Conservation (phyloP, 2,113 vertebrate genomes). For the Myxocyprinus asiaticus region DNA sequence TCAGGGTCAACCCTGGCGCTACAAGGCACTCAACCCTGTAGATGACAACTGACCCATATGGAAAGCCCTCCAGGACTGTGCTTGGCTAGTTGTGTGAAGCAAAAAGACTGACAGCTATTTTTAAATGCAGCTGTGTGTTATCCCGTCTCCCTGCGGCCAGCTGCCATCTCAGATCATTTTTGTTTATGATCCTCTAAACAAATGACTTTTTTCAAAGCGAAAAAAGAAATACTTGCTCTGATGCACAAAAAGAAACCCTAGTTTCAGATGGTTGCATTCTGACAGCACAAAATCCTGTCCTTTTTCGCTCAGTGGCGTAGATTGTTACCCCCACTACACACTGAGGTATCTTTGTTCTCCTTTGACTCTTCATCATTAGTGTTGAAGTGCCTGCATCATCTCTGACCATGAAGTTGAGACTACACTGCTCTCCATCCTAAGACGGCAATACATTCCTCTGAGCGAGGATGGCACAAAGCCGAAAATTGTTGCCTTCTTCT, state of each 20-base stretch:
- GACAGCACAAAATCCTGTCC: constrained; percentile 13
- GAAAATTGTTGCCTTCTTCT: too few species aligned
- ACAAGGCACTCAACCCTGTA: constrained; percentile 1
- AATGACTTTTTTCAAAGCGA: constrained; percentile 20
- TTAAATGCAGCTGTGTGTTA: constrained; percentile 21
- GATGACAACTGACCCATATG: constrained; percentile 41
- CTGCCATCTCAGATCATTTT: constrained; percentile 44
- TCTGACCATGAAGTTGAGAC: constrained; percentile 29
- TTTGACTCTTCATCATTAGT: constrained; percentile 6
- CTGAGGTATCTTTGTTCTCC: constrained; percentile 14
- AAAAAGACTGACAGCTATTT: constrained; percentile 36
- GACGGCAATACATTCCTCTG: background rate
- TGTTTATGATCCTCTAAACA: constrained; percentile 29
- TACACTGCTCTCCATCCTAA: background rate
- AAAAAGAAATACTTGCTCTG: background rate
- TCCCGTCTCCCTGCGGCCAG: constrained; percentile 2
- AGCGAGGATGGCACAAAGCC: background rate
- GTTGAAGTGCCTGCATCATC: background rate
- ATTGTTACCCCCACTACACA: background rate
- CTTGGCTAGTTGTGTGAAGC: constrained; percentile 19
- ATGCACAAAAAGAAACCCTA: background rate
- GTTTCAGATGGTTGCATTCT: constrained; percentile 8
- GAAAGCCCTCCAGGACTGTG: constrained; percentile 37
- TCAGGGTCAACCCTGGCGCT: constrained; percentile 13
- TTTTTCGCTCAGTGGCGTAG: background rate